Percentiles rank a stretch among this genome's conserved stretches.
These are phyloP conservation scores for Takifugu rubripes DNA, from an alignment of 2,797 vertebrate genomes.

Conservation along the genomic window DNA sequence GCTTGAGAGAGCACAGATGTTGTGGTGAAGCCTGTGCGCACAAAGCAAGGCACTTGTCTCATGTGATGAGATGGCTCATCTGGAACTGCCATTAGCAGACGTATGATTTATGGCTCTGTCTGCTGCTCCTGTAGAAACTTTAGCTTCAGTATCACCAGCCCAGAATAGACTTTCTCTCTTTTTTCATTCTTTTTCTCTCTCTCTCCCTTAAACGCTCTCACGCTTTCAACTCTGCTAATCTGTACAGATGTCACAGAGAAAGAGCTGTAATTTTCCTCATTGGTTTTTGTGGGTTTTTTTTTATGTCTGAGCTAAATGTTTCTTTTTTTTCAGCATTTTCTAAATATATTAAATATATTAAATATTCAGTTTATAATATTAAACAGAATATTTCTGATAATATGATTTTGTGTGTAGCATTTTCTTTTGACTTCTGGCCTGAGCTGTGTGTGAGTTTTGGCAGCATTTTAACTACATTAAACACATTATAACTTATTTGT, in stretches of 20 bases:
- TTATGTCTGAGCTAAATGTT: not conserved
- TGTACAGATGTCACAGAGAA: slow-evolving; percentile 12
- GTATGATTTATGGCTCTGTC: slow-evolving; percentile 83
- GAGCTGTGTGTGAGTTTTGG: too few species aligned
- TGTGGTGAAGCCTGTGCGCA: slow-evolving; percentile 76
- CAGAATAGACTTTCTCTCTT: slow-evolving; percentile 22
- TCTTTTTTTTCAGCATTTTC: not conserved
- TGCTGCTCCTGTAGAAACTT: slow-evolving; percentile 48
- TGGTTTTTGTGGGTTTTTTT: not conserved
- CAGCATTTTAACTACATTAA: too few species aligned
- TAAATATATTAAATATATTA: not conserved
- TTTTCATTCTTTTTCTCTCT: slow-evolving; percentile 12
- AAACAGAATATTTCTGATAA: not conserved
- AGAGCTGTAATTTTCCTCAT: slow-evolving; percentile 6
- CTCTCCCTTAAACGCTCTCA: slow-evolving; percentile 1
- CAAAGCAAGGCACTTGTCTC: slow-evolving; percentile 83
- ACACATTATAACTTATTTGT: too few species aligned
- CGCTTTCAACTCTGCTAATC: slow-evolving; percentile 13
- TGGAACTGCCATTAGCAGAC: slow-evolving; percentile 83
- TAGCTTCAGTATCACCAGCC: slow-evolving; percentile 33
- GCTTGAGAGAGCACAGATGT: slow-evolving; percentile 80
- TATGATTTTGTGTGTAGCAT: too few species aligned
- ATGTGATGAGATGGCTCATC: slow-evolving; percentile 85
- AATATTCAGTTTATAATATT: not conserved
- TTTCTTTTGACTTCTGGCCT: too few species aligned